Percentiles rank a stretch among this genome's conserved stretches.
Conservation (phyloP, 2,888 invertebrate genomes). For the Drosophila helvetica region DNA sequence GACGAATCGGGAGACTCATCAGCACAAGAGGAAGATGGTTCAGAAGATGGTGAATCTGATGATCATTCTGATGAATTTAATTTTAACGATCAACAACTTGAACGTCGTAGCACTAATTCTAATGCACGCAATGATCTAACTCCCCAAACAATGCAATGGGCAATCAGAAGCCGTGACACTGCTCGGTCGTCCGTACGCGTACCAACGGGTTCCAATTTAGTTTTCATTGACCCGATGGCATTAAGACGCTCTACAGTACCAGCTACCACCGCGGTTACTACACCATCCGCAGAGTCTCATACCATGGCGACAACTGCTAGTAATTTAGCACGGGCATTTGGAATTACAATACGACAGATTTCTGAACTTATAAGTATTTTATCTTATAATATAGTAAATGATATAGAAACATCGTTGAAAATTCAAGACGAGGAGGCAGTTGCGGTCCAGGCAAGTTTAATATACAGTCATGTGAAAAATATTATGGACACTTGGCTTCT, state of each 20-base stretch:
- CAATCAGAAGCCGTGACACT: conserved; percentile 87
- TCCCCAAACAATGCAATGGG: conserved; percentile 99
- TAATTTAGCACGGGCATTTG: conserved; percentile 96
- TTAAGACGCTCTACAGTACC: conserved; percentile 89
- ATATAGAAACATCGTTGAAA: conserved; percentile 86
- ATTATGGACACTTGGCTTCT: too few species aligned
- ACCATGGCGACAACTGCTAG: conserved; percentile 97
- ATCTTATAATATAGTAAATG: conserved; percentile 88
- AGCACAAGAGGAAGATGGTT: conserved; percentile 95
- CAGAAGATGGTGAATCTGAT: conserved; percentile 96
- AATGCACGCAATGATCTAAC: conserved; percentile 91
- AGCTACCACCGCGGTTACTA: conserved; percentile 88
- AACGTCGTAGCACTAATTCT: conserved; percentile 88
- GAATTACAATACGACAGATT: conserved; percentile 96
- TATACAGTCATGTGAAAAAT: not conserved
- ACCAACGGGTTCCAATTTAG: conserved; percentile 93
- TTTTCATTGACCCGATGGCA: conserved; percentile 97
- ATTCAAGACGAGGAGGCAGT: conserved; percentile 92
- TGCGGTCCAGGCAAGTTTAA: conserved; percentile 89
- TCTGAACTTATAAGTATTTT: conserved; percentile 92
- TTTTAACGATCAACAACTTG: conserved; percentile 93
- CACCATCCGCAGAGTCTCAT: conserved; percentile 92
- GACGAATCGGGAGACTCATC: conserved; percentile 98
- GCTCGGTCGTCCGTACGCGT: conserved; percentile 88
- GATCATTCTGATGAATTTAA: conserved; percentile 89